These are phyloP conservation scores for Coilia nasus DNA, from an alignment of 2,797 vertebrate genomes.

Conservation along the genomic window DNA sequence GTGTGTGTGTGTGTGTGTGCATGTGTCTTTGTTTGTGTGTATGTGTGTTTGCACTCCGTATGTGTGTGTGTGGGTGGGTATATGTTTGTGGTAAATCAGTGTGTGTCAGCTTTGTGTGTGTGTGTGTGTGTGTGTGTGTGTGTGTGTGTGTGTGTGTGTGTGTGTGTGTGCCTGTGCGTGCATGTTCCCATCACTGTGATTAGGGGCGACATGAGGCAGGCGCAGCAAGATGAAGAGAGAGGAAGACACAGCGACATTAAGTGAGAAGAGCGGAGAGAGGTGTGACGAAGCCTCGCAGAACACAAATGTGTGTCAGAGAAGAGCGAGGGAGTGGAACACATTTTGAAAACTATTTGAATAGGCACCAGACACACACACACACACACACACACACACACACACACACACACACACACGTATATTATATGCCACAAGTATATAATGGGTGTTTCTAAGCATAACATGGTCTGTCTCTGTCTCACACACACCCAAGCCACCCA, in stretches of 20 bases:
- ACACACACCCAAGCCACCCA: not conserved
- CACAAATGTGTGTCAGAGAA: not conserved
- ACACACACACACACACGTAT: not conserved
- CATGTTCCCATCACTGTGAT: not conserved
- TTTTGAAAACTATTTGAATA: not conserved
- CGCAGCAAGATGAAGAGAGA: not conserved
- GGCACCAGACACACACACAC: not conserved
- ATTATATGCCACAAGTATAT: slow-evolving; percentile 6
- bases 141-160: not conserved
- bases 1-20: too few species aligned
- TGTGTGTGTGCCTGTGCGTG: not conserved
- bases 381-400: not conserved
- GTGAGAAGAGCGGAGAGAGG: not conserved
- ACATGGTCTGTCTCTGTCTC: not conserved
- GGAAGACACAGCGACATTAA: not conserved
- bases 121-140: not conserved
- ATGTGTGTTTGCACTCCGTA: too few species aligned
- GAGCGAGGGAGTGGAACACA: not conserved
- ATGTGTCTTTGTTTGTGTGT: too few species aligned
- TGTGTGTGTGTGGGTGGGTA: not conserved
- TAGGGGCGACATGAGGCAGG: not conserved
- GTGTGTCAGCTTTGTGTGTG: too few species aligned
- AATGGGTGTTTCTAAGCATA: not conserved
- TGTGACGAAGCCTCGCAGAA: not conserved
- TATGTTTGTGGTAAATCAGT: too few species aligned